phyloP scores from a whole-genome alignment of 2,113 vertebrate species.

The Chionomys nivalis region DNA sequence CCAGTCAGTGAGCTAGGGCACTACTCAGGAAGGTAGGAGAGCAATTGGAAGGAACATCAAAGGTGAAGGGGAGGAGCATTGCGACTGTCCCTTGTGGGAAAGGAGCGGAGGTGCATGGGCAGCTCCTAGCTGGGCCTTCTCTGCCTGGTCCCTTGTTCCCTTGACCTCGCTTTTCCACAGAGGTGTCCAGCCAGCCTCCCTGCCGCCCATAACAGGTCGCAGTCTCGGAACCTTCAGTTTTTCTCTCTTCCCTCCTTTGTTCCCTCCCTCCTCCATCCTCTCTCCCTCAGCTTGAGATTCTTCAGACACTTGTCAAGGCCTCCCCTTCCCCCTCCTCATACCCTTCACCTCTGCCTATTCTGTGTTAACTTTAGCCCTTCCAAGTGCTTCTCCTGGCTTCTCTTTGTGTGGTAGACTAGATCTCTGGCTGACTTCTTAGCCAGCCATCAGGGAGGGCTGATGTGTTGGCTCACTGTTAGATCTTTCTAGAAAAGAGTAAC shows the following conservation, averaged over 20 bases:
- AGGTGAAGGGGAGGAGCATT: neutral
- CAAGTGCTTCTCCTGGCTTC: neutral
- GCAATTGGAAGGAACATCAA: neutral
- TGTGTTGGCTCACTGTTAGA: neutral
- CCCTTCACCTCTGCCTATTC: fast-evolving
- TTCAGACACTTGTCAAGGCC: neutral
- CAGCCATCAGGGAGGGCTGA: neutral
- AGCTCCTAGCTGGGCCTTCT: too few species aligned
- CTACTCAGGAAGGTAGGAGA: neutral
- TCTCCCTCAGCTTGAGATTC: too few species aligned
- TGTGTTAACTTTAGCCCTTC: neutral
- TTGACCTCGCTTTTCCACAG: neutral
- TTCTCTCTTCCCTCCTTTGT: neutral
- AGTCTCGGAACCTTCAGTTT: neutral
- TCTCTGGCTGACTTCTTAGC: neutral
- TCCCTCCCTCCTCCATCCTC: neutral
- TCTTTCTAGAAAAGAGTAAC: neutral
- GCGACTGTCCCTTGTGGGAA: neutral
- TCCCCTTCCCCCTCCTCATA: neutral
- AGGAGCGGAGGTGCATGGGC: neutral
- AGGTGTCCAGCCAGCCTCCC: too few species aligned
- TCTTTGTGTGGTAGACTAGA: neutral
- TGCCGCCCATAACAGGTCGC: neutral
- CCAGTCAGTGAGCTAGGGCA: neutral
- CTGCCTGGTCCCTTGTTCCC: neutral